Evolutionary conservation across 2,888 invertebrate genomes (phyloP).

Genomic region (Frankliniella fusca): DNA sequence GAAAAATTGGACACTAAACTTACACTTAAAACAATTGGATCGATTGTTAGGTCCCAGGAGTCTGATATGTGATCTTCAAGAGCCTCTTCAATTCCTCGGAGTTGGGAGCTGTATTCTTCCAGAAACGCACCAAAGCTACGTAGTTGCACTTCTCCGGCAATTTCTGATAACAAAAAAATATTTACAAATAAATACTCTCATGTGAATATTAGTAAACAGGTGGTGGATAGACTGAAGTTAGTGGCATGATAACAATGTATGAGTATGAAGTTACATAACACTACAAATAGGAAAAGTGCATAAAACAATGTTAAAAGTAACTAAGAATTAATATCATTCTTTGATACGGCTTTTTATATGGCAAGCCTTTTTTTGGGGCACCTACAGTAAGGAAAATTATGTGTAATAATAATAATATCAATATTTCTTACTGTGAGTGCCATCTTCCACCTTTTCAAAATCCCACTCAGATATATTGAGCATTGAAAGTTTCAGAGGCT

Average conservation of each 20-base stretch:
- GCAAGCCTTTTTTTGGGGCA: neutral
- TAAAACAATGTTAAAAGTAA: neutral
- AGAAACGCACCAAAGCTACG: conserved; percentile 54
- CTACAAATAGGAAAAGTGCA: neutral
- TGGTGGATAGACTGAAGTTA: neutral
- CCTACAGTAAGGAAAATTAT: neutral
- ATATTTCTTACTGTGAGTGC: conserved; percentile 47
- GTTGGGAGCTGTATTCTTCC: conserved; percentile 48
- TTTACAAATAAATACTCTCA: neutral
- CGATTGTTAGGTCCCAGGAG: conserved; percentile 37
- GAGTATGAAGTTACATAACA: neutral
- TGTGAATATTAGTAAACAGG: neutral
- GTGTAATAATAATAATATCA: neutral
- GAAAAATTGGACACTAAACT: neutral
- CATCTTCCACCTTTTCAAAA: conserved; percentile 45
- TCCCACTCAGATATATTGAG: conserved; percentile 35
- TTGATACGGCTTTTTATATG: too few species aligned
- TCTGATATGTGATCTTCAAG: conserved; percentile 39
- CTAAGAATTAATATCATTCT: neutral
- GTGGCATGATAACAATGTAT: neutral
- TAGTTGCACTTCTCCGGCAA: conserved; percentile 54
- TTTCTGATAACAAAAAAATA: conserved; percentile 42
- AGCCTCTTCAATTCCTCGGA: conserved; percentile 44
- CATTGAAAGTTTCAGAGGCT: neutral
- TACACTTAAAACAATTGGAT: conserved; percentile 42